Percentiles rank a stretch among this genome's conserved stretches.
phyloP scores from a whole-genome alignment of 2,888 invertebrate genomes.

The Hyles lineata region DNA sequence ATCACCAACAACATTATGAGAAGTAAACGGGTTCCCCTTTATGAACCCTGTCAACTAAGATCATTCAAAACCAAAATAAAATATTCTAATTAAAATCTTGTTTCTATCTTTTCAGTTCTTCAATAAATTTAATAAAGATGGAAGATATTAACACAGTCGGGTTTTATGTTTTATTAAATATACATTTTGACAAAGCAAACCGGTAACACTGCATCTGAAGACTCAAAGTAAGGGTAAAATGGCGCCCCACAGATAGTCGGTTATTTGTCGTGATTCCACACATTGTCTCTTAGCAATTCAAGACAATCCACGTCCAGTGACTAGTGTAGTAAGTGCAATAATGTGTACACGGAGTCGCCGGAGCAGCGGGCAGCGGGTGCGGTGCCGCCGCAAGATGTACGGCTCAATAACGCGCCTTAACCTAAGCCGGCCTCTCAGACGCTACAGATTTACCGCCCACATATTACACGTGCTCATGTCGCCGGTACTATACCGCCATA shows the following conservation, averaged over 20 bases:
- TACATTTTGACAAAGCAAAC: too few relatives aligned
- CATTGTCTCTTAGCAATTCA: background rate
- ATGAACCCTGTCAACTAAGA: too few relatives aligned
- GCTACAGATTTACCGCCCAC: slow-evolving; percentile 67
- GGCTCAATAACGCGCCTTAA: slow-evolving; percentile 72
- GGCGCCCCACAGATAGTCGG: background rate
- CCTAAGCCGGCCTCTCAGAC: slow-evolving; percentile 63
- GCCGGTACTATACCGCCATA: slow-evolving; percentile 48
- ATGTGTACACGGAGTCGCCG: slow-evolving; percentile 1
- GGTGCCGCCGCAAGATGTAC: slow-evolving; percentile 59
- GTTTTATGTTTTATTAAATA: too few relatives aligned
- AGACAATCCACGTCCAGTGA: background rate
- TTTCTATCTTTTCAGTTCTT: too few relatives aligned
- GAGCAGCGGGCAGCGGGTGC: slow-evolving; percentile 5
- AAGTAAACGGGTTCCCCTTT: too few relatives aligned
- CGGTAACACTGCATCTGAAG: too few relatives aligned
- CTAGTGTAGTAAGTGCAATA: slow-evolving; percentile 17
- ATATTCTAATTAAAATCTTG: too few relatives aligned
- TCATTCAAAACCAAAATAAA: too few relatives aligned
- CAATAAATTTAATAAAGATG: too few relatives aligned
- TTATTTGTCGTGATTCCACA: background rate
- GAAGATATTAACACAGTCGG: too few relatives aligned
- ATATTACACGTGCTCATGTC: slow-evolving; percentile 54
- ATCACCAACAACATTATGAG: too few relatives aligned
- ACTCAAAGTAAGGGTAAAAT: too few relatives aligned